A percentile compares a stretch with the other conserved stretches of the same genome.
phyloP scores from a whole-genome alignment of 1,140 invertebrate genomes.

The Dinoponera quadriceps region DNA sequence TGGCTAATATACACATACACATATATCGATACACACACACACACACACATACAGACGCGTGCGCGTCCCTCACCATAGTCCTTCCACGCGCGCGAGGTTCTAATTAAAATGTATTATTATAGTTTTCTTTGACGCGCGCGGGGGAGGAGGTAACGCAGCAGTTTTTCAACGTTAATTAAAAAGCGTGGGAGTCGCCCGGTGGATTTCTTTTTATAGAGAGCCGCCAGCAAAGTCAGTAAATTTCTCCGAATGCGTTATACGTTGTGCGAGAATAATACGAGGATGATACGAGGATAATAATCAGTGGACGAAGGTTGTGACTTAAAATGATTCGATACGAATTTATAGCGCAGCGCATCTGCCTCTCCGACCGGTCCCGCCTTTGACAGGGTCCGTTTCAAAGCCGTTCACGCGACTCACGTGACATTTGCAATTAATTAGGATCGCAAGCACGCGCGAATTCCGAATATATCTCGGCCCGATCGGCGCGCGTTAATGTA shows the following conservation, averaged over 20 bases:
- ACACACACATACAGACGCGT: not conserved
- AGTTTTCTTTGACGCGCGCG: too few species aligned
- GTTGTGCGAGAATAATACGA: too few species aligned
- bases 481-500: constrained; percentile 13
- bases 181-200: too few species aligned
- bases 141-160: too few species aligned
- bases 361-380: not conserved
- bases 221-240: too few species aligned
- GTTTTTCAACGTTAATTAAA: too few species aligned
- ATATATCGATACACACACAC: not conserved
- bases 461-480: not conserved
- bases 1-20: not conserved
- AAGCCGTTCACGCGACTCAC: not conserved
- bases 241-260: too few species aligned
- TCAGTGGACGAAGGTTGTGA: too few species aligned
- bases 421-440: constrained; percentile 16
- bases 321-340: too few species aligned
- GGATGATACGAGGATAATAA: too few species aligned
- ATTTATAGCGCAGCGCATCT: not conserved
- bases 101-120: not conserved
- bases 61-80: not conserved
- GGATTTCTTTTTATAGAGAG: too few species aligned
- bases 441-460: not conserved
- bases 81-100: not conserved
- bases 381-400: not conserved